phyloP scores from a whole-genome alignment of 2,888 invertebrate species.

The Hypselothyrea guttata region DNA sequence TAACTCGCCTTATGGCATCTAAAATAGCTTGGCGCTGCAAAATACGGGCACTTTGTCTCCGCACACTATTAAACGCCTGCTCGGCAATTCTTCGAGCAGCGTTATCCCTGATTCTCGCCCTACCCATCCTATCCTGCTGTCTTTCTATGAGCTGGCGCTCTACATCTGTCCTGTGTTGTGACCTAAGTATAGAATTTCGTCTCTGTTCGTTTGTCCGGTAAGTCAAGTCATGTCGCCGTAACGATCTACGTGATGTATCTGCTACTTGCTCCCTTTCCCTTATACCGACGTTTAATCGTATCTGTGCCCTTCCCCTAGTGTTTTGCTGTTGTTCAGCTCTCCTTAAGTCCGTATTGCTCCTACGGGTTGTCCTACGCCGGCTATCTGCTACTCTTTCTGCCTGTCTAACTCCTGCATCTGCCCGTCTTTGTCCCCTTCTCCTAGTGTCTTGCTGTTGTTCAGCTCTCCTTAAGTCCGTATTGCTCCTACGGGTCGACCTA shows the following conservation, averaged over 20 bases:
- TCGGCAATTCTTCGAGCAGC: not conserved
- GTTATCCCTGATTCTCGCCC: not conserved
- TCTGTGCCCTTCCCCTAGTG: too few relatives aligned
- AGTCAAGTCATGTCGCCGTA: not conserved
- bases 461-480: too few relatives aligned
- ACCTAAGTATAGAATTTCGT: not conserved
- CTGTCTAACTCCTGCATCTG: too few relatives aligned
- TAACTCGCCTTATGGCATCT: not conserved
- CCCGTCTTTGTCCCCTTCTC: too few relatives aligned
- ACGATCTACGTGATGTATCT: not conserved
- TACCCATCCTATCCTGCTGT: not conserved
- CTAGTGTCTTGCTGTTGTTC: too few relatives aligned
- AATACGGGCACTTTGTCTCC: constrained; percentile 1
- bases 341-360: too few relatives aligned
- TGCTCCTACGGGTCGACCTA: too few relatives aligned
- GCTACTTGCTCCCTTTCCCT: not conserved
- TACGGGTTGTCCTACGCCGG: too few relatives aligned
- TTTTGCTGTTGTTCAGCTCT: too few relatives aligned
- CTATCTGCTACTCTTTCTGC: too few relatives aligned
- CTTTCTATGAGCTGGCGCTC: constrained; percentile 1
- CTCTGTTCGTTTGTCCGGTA: not conserved
- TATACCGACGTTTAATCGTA: too few relatives aligned
- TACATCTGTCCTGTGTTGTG: not conserved
- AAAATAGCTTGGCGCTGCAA: not conserved
- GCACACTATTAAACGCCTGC: not conserved